Conservation (phyloP, 64 coral and sea anemone genomes). For the Exaiptasia diaphana region DNA sequence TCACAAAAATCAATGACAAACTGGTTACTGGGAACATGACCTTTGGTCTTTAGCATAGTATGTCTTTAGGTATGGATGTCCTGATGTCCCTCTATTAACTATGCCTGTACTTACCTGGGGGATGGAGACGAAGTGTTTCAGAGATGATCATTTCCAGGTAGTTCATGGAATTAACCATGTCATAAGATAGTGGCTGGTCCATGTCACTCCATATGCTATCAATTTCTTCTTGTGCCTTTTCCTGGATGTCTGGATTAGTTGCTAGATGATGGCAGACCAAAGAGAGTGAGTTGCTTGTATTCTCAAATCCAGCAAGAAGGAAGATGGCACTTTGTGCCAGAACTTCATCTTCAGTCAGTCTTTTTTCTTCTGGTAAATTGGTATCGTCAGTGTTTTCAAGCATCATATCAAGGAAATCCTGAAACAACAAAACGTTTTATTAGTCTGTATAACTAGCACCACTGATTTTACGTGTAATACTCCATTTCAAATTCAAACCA, state of each 20-base stretch:
- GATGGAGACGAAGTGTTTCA: constrained; percentile 30
- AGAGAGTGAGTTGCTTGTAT: background rate
- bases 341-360: constrained; percentile 29
- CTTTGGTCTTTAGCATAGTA: too few relatives aligned
- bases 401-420: constrained; percentile 54
- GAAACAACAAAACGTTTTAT: background rate
- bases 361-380: background rate
- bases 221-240: constrained; percentile 41
- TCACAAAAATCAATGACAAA: too few relatives aligned
- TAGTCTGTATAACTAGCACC: too few relatives aligned
- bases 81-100: too few relatives aligned
- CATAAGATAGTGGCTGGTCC: constrained; percentile 4
- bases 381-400: background rate
- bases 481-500: too few relatives aligned
- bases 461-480: too few relatives aligned
- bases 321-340: constrained; percentile 37
- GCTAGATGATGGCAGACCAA: constrained; percentile 3
- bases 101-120: constrained; percentile 48
- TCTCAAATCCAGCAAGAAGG: constrained; percentile 39
- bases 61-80: too few relatives aligned
- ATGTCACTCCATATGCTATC: constrained; percentile 28
- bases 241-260: constrained; percentile 32
- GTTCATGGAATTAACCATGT: constrained; percentile 13
- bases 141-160: constrained; percentile 49
- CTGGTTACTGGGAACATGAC: too few relatives aligned